Evolutionary conservation across 2,113 vertebrate genomes (phyloP).

Genomic region (Nerophis ophidion): DNA sequence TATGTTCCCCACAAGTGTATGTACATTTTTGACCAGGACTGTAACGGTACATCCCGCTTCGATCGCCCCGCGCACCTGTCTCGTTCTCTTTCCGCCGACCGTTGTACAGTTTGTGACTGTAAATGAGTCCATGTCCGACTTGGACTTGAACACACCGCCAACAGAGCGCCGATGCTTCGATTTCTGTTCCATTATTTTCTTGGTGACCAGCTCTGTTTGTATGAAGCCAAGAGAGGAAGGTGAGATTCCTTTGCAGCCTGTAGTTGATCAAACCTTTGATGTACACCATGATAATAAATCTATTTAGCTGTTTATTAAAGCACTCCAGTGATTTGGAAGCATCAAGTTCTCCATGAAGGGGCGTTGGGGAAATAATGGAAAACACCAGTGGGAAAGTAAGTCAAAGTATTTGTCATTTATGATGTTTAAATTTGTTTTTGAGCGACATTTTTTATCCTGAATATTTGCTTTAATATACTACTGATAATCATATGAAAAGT

Average conservation of each 20-base stretch:
- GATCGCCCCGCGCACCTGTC: slow-evolving; percentile 41
- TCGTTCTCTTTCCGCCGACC: slow-evolving; percentile 52
- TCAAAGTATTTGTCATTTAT: no score
- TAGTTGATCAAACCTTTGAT: slow-evolving; percentile 62
- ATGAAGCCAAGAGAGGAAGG: slow-evolving; percentile 58
- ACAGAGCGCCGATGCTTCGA: slow-evolving; percentile 67
- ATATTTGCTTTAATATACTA: no score
- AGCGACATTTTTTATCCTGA: no score
- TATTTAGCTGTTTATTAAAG: slow-evolving; percentile 72
- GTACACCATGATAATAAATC: slow-evolving; percentile 65
- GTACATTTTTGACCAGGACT: slow-evolving; percentile 33
- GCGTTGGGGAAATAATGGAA: no score
- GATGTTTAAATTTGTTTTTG: no score
- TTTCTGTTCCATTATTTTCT: slow-evolving; percentile 74
- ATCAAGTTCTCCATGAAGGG: no score
- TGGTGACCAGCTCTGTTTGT: slow-evolving; percentile 74
- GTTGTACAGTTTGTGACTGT: slow-evolving; percentile 85
- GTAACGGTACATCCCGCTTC: slow-evolving; percentile 70
- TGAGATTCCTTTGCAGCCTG: slow-evolving; percentile 66
- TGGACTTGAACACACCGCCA: slow-evolving; percentile 58
- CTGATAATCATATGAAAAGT: no score
- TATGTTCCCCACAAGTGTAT: no score
- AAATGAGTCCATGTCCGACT: slow-evolving; percentile 77
- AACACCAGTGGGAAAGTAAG: no score
- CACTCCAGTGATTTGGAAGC: slow-evolving; percentile 55